Evolutionary conservation across 2,888 invertebrate species (phyloP).

Genomic region (Pachymerium ferrugineum): DNA sequence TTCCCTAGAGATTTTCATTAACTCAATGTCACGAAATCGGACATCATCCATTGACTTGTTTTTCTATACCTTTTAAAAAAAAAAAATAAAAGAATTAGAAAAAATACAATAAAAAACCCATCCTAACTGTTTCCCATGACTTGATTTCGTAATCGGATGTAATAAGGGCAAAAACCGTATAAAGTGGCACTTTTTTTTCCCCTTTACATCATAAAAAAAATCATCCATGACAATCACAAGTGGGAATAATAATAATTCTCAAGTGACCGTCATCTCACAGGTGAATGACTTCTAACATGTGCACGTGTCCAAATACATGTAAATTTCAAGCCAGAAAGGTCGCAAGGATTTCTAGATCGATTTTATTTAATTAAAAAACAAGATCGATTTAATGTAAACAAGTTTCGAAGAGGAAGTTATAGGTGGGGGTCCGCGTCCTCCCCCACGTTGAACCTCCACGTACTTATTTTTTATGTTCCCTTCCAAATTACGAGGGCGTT

Average conservation of each 20-base stretch:
- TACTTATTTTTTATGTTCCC: neutral
- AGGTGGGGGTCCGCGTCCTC: conserved; percentile 24
- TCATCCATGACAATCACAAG: neutral
- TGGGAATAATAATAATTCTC: conserved; percentile 5
- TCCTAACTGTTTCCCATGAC: neutral
- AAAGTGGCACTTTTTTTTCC: neutral
- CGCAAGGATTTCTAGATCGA: too few species aligned
- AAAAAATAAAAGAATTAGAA: neutral
- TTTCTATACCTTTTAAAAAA: neutral
- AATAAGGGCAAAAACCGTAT: too few species aligned
- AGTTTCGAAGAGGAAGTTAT: neutral
- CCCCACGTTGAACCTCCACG: conserved; percentile 19
- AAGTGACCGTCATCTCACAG: neutral
- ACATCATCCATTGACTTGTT: neutral
- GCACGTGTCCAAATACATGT: too few species aligned
- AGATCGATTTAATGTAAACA: conserved; percentile 2
- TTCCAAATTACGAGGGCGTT: neutral
- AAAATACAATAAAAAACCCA: neutral
- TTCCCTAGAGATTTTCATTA: conserved; percentile 21
- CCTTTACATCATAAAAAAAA: neutral
- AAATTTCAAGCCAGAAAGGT: too few species aligned
- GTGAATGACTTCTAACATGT: conserved; percentile 7
- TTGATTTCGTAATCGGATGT: too few species aligned
- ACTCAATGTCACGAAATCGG: neutral
- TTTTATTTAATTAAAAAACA: too few species aligned